phyloP scores from a whole-genome alignment of 1,140 invertebrate species.

The Daktulosphaira vitifoliae region DNA sequence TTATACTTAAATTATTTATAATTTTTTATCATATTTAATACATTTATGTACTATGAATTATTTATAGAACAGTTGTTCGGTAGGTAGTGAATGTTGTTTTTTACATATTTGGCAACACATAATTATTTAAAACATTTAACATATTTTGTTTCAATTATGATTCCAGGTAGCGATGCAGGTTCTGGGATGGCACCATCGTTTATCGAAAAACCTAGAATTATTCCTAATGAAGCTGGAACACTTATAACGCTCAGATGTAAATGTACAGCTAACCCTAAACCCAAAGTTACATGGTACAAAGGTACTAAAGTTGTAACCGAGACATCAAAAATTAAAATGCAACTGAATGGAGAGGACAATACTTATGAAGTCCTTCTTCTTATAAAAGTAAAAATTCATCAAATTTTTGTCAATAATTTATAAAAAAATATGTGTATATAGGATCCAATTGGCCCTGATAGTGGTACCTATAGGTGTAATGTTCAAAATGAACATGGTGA shows the following conservation, averaged over 20 bases:
- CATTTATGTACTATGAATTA: too few species aligned
- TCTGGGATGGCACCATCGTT: conserved; percentile 89
- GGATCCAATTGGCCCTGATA: conserved; percentile 89
- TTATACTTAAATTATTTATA: too few species aligned
- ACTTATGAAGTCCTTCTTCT: conserved; percentile 80
- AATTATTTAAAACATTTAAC: too few species aligned
- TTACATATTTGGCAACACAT: too few species aligned
- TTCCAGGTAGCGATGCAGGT: conserved; percentile 73
- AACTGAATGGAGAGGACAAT: conserved; percentile 66
- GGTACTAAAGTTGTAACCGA: conserved; percentile 76
- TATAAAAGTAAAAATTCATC: conserved; percentile 61
- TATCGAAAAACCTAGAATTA: conserved; percentile 92
- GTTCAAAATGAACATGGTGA: conserved; percentile 95
- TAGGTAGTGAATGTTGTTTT: too few species aligned
- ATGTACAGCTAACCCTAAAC: conserved; percentile 85
- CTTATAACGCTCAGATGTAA: conserved; percentile 93
- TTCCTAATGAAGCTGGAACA: conserved; percentile 91
- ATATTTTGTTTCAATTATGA: neutral
- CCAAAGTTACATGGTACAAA: conserved; percentile 82
- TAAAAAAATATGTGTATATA: conserved; percentile 44
- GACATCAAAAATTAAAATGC: conserved; percentile 77
- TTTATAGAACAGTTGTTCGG: too few species aligned
- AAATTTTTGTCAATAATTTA: too few species aligned
- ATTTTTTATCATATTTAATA: too few species aligned
- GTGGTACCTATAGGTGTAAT: conserved; percentile 93